phyloP scores from a whole-genome alignment of 2,113 vertebrate species.

The Oophaga pumilio region DNA sequence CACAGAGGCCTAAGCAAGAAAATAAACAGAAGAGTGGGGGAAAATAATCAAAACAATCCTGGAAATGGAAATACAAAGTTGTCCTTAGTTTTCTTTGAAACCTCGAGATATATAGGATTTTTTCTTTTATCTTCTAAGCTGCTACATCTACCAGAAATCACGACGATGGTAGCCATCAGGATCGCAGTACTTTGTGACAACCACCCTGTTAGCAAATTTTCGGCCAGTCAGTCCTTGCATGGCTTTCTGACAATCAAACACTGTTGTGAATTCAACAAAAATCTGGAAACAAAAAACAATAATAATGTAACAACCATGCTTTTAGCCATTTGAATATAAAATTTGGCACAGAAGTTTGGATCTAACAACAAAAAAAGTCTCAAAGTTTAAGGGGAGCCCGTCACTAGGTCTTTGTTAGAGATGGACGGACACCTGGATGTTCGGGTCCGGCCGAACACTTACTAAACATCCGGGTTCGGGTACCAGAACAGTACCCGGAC shows the following conservation, averaged over 20 bases:
- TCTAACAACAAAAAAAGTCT: too few species aligned
- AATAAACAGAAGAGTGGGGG: neutral
- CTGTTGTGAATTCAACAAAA: constrained; percentile 91
- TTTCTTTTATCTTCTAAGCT: constrained; percentile 32
- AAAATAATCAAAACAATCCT: neutral
- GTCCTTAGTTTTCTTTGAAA: constrained; percentile 53
- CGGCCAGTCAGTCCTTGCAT: constrained; percentile 91
- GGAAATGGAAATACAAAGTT: constrained; percentile 40
- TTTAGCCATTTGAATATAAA: too few species aligned
- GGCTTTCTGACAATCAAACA: constrained; percentile 94
- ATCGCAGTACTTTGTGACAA: constrained; percentile 94
- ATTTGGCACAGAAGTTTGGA: too few species aligned
- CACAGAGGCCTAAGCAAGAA: neutral
- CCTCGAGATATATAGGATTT: constrained; percentile 12
- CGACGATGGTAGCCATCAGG: constrained; percentile 91
- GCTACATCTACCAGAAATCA: constrained; percentile 86
- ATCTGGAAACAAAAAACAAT: constrained; percentile 71
- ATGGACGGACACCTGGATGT: too few species aligned
- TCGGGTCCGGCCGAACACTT: too few species aligned
- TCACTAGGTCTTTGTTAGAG: too few species aligned
- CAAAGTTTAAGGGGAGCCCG: too few species aligned
- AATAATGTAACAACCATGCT: too few species aligned
- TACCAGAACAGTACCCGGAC: too few species aligned
- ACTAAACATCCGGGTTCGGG: too few species aligned
- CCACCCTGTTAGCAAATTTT: constrained; percentile 93